Evolutionary conservation across 1,140 invertebrate genomes (phyloP), one percentile per base, ranked within the genome.

Genomic region (Chrysoperla carnea): DNA sequence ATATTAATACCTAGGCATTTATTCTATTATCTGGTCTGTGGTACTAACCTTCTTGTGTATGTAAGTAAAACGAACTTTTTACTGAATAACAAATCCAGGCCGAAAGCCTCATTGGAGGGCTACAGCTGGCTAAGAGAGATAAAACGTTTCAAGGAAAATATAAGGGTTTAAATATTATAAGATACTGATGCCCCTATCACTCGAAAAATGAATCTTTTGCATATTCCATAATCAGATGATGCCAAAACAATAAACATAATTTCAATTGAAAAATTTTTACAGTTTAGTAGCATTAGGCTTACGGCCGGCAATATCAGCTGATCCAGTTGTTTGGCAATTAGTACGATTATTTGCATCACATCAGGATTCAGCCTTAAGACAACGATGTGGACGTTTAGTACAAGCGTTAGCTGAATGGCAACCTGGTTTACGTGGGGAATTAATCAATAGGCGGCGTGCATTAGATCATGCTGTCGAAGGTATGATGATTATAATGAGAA

Each of bases 401-500:
- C 59, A 63, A 12, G 62, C 68, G 0, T 50, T 76, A 41, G 61
- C 65, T 0, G 66, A 68, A 35, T 75, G 70, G 48, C 69, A 68
- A 39, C 72, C 72, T 3, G 64, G 65, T 27, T 52, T 72, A 6
- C 61, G 68, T 37, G 65, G 70, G 31, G 50, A 63, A 0, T 56
- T 93, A 4, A 62, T 76, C 8, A 68, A 74, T 29, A 69, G 76
- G 17, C 70, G 78, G 37, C 68, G 77, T 42, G 71, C 81, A 37
- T 62, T 94, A 23, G 85, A 90, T 51, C 77, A 78, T 48, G 85
- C 87, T 14, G 75, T 92, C 2, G 81, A 89, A 63, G 75, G 69
- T 69, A 58, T 42, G 28, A 12, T 33, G 17, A 23, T 23, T 23
- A 23, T 23, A n/a, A n/a, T n/a, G n/a, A n/a, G n/a, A n/a, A n/a